Percentiles rank a stretch among this genome's conserved stretches.
phyloP scores from a whole-genome alignment of 1,140 invertebrate species.

The Drosophila kurseongensis region DNA sequence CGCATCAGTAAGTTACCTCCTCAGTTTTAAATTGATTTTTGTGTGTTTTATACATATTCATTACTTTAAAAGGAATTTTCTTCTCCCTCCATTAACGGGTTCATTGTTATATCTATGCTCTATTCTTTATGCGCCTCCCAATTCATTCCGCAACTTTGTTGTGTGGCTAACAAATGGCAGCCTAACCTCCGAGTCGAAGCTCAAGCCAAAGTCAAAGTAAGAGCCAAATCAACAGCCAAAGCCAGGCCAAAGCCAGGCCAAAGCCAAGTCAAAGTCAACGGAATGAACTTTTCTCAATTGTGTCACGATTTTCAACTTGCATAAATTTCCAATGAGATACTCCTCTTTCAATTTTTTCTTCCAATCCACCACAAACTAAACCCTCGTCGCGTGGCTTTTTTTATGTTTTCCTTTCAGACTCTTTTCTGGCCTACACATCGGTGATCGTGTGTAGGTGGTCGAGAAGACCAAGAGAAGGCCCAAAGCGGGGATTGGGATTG shows the following conservation, averaged over 20 bases:
- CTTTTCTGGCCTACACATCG: constrained; percentile 24
- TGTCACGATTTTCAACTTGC: constrained; percentile 79
- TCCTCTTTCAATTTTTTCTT: constrained; percentile 4
- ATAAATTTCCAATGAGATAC: constrained; percentile 56
- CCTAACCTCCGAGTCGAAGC: constrained; percentile 16
- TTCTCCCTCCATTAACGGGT: too few species aligned
- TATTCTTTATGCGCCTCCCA: constrained; percentile 1
- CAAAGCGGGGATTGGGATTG: constrained; percentile 10
- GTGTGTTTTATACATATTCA: too few species aligned
- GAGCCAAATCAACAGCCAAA: constrained; percentile 30
- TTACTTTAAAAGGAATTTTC: neutral
- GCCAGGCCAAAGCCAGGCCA: constrained; percentile 38
- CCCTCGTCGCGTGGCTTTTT: constrained; percentile 32
- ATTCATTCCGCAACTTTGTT: constrained; percentile 40
- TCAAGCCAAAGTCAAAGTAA: constrained; percentile 6
- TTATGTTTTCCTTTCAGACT: constrained; percentile 15
- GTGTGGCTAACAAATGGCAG: constrained; percentile 30
- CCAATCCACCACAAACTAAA: neutral
- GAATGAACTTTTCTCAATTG: constrained; percentile 75
- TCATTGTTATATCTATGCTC: neutral
- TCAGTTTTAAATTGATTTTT: neutral
- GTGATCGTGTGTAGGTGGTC: constrained; percentile 48
- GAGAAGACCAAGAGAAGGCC: constrained; percentile 12
- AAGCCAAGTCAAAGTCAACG: constrained; percentile 56
- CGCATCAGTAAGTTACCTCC: too few species aligned